These are phyloP conservation scores for Anaspis maculata DNA, from an alignment of 2,888 invertebrate species.

Conservation along the genomic window DNA sequence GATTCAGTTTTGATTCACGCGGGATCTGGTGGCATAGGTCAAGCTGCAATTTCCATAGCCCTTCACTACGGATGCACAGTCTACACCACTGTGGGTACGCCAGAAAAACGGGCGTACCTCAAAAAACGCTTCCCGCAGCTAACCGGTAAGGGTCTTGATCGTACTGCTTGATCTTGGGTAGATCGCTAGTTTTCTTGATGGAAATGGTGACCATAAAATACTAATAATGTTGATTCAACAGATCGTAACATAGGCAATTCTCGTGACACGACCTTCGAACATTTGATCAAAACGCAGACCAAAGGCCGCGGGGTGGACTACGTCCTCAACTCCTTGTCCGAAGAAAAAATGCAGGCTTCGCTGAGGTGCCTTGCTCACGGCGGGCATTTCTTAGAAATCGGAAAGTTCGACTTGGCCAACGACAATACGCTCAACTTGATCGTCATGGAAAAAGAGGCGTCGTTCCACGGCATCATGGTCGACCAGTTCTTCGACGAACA, in stretches of 20 bases:
- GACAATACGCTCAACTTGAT: slow-evolving; percentile 53
- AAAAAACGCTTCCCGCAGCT: slow-evolving; percentile 43
- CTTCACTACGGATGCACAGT: slow-evolving; percentile 54
- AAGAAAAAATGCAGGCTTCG: slow-evolving; percentile 60
- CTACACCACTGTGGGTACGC: slow-evolving; percentile 60
- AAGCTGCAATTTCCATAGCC: slow-evolving; percentile 63
- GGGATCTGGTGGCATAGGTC: slow-evolving; percentile 63
- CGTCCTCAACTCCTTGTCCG: slow-evolving; percentile 85
- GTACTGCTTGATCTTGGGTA: no score
- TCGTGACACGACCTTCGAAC: slow-evolving; percentile 81
- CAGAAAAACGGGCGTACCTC: slow-evolving; percentile 56
- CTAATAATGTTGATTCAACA: no score
- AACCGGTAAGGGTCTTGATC: no score
- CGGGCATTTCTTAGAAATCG: slow-evolving; percentile 56
- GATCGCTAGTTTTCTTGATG: no score
- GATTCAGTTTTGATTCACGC: slow-evolving; percentile 46
- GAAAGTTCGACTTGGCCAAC: slow-evolving; percentile 53
- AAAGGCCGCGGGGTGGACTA: slow-evolving; percentile 82
- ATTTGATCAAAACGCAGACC: slow-evolving; percentile 69
- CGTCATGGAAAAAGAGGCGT: slow-evolving; percentile 59
- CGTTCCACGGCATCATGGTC: slow-evolving; percentile 67
- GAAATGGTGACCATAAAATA: no score
- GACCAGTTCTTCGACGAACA: slow-evolving; percentile 40
- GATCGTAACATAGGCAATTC: slow-evolving; percentile 76
- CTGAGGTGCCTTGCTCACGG: slow-evolving; percentile 34